Percentiles rank a stretch among this genome's conserved stretches.
Evolutionary conservation across 2,888 invertebrate genomes (phyloP).

Genomic region (Artemia sinica): DNA sequence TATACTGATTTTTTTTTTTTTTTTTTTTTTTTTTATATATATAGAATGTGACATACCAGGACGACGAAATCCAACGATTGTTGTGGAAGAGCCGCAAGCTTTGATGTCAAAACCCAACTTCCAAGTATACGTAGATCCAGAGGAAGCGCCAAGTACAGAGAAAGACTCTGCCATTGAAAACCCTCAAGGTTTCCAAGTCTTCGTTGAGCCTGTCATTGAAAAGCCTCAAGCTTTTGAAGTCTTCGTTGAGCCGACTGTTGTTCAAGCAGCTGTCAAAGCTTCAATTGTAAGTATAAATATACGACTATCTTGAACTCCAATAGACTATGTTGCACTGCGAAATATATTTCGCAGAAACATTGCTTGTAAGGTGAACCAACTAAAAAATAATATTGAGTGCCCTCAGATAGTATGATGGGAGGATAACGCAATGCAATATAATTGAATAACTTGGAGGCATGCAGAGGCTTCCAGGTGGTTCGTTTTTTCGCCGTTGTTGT

Average conservation of each 20-base stretch:
- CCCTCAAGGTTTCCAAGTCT: background rate
- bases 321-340: too few species aligned
- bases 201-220: background rate
- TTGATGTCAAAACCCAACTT: background rate
- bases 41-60: background rate
- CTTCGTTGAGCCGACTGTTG: slow-evolving; percentile 6
- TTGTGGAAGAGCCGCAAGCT: background rate
- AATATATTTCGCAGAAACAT: too few species aligned
- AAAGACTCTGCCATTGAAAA: background rate
- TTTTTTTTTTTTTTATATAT: too few species aligned
- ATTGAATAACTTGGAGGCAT: too few species aligned
- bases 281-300: background rate
- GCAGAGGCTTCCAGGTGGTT: too few species aligned
- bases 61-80: background rate
- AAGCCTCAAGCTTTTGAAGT: slow-evolving; percentile 6
- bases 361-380: too few species aligned
- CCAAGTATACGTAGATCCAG: slow-evolving; percentile 4
- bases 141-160: background rate
- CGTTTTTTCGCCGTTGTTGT: too few species aligned
- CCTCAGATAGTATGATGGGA: too few species aligned
- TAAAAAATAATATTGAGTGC: too few species aligned
- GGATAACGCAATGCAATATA: too few species aligned
- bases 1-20: too few species aligned
- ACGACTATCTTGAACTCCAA: too few species aligned
- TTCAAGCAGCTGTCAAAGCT: background rate